phyloP scores from a whole-genome alignment of 2,888 invertebrate genomes.

The Eledona agricola region DNA sequence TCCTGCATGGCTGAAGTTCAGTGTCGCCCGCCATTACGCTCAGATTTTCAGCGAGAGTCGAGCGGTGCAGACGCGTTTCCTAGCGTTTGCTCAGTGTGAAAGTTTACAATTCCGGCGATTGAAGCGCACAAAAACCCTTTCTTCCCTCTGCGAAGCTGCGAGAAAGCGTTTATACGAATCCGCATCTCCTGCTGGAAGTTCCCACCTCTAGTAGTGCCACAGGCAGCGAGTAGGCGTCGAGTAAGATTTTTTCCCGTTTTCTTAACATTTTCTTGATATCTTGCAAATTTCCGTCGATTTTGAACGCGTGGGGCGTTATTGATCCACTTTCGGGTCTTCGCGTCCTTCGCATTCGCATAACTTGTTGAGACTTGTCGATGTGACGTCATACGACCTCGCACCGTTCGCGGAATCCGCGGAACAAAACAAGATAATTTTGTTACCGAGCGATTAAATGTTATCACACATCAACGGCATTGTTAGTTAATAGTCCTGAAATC shows the following conservation, averaged over 20 bases:
- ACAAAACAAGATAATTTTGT: slow-evolving; percentile 30
- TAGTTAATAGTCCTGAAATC: too few relatives aligned
- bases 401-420: slow-evolving; percentile 24
- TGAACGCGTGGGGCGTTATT: too few relatives aligned
- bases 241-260: neutral
- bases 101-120: slow-evolving; percentile 7
- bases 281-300: too few relatives aligned
- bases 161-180: too few relatives aligned
- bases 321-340: slow-evolving; percentile 14
- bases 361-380: slow-evolving; percentile 33
- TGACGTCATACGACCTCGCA: slow-evolving; percentile 32
- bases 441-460: slow-evolving; percentile 17
- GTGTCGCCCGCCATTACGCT: slow-evolving; percentile 25
- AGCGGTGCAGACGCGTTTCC: slow-evolving; percentile 10
- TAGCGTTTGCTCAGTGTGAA: neutral
- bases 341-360: slow-evolving; percentile 25
- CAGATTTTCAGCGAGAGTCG: slow-evolving; percentile 20
- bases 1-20: slow-evolving; percentile 21
- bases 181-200: too few relatives aligned
- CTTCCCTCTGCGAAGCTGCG: too few relatives aligned
- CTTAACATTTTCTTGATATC: too few relatives aligned
- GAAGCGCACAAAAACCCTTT: neutral
- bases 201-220: too few relatives aligned
- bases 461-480: neutral
- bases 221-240: slow-evolving; percentile 1